These are phyloP conservation scores for Crotalus viridis DNA, from an alignment of 2,113 vertebrate genomes.

Conservation along the genomic window DNA sequence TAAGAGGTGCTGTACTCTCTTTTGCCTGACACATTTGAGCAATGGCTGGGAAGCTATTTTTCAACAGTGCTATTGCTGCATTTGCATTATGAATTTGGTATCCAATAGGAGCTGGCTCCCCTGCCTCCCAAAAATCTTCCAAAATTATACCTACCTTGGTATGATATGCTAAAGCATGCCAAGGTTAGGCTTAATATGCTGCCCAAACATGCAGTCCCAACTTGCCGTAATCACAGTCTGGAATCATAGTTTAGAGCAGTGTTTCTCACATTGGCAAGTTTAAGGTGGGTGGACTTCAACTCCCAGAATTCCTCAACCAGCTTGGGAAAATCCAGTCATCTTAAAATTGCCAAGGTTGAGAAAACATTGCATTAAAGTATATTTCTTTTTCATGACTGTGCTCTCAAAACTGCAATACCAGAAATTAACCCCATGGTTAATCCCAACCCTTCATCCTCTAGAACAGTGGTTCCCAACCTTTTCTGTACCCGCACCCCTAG, in stretches of 20 bases:
- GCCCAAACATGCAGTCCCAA: background rate
- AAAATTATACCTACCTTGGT: background rate
- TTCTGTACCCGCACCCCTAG: too few species aligned
- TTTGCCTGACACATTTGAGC: background rate
- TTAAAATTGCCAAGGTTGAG: background rate
- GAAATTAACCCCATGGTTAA: background rate
- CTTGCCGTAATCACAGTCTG: background rate
- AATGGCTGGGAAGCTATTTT: background rate
- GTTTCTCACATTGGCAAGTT: background rate
- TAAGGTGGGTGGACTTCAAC: background rate
- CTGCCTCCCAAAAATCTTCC: background rate
- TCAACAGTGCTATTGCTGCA: background rate
- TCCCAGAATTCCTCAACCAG: background rate
- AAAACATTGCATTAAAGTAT: background rate
- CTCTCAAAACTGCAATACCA: background rate
- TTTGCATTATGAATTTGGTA: background rate
- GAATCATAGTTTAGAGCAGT: background rate
- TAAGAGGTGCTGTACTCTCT: background rate
- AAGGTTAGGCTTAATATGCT: background rate
- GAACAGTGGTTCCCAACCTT: background rate
- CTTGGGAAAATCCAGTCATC: background rate
- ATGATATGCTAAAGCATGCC: background rate
- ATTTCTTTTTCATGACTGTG: background rate
- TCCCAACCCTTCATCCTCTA: background rate
- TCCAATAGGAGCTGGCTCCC: background rate